Conservation (phyloP, 1,140 invertebrate genomes). For the Nephotettix cincticeps region DNA sequence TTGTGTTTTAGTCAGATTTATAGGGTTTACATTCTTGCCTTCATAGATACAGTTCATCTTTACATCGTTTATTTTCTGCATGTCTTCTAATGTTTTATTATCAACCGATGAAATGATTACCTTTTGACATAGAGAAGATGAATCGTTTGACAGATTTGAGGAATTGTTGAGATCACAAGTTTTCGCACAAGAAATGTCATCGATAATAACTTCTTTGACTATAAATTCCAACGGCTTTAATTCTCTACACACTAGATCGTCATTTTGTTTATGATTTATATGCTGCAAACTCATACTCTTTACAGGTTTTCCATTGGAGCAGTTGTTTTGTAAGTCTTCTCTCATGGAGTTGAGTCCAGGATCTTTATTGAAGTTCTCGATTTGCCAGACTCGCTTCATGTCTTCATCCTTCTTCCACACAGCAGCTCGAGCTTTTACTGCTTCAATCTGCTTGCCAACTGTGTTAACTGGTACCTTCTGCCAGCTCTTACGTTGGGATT, state of each 20-base stretch:
- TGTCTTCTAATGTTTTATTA: conserved; percentile 1
- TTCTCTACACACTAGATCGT: conserved; percentile 12
- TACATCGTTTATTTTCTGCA: not conserved
- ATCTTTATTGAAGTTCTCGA: conserved; percentile 33
- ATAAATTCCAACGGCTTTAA: conserved; percentile 17
- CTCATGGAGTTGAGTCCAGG: conserved; percentile 33
- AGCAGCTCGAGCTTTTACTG: not conserved
- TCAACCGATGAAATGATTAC: conserved; percentile 2
- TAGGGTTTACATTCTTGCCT: not conserved
- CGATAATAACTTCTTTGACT: conserved; percentile 19
- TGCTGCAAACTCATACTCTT: not conserved
- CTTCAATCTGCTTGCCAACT: not conserved
- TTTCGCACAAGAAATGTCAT: conserved; percentile 8
- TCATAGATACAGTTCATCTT: conserved; percentile 1
- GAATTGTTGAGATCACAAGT: conserved; percentile 4
- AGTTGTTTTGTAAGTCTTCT: conserved; percentile 25
- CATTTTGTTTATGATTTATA: conserved; percentile 3
- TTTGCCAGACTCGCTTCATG: conserved; percentile 40
- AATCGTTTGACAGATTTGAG: not conserved
- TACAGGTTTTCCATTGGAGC: conserved; percentile 2
- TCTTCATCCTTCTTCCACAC: conserved; percentile 41
- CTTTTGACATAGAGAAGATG: not conserved
- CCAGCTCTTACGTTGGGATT: conserved; percentile 36
- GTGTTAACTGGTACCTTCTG: conserved; percentile 25
- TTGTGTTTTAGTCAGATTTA: not conserved